Evolutionary conservation across 2,888 invertebrate species (phyloP), one percentile per base, ranked within the genome.

Genomic region (Aquatica leii): DNA sequence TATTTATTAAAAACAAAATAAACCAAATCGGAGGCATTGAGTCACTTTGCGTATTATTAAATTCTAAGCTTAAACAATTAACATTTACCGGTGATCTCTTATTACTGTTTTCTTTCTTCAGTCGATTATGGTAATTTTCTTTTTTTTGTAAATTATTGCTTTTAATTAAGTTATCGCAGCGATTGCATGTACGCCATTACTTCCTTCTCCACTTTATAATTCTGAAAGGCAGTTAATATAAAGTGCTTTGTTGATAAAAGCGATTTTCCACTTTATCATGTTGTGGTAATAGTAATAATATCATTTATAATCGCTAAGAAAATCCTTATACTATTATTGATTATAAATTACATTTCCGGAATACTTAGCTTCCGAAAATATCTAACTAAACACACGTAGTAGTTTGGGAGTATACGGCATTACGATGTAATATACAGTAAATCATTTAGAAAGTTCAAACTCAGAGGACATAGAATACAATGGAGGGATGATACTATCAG

Each of bases 401-500:
- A 24, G 24, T 24, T 59, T 41, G 15, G 31, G 20, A 53, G 24
- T 49, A 51, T 51, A 50, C 58, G 50, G 37, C 52, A 58, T 43
- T 52, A 34, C 14, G 43, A 12, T 49, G 37, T 37, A 62, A 54
- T 56, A 54, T 43, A 46, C 59, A 55, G 64, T 64, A 59, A 63
- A 58, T 56, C 64, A 64, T 46, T 37, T 41, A 53, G 14, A 63
- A 62, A 58, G 58, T 48, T 57, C 52, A 62, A 62, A 53, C 54
- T 62, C 58, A 58, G 58, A 63, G 51, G 59, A 51, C 55, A 55
- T 57, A 34, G 17, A 50, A 54, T 55, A 59, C 63, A 63, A 55
- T 59, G 24, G 2, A 41, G 59, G 55, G 63, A 63, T 63, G 63
- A 63, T 63, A 59, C 63, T 59, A 63, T 63, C 63, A 15, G 51